Evolutionary conservation across 2,113 vertebrate genomes (phyloP), one percentile per base, ranked within the genome.

Genomic region (Cephalopholis sonnerati): DNA sequence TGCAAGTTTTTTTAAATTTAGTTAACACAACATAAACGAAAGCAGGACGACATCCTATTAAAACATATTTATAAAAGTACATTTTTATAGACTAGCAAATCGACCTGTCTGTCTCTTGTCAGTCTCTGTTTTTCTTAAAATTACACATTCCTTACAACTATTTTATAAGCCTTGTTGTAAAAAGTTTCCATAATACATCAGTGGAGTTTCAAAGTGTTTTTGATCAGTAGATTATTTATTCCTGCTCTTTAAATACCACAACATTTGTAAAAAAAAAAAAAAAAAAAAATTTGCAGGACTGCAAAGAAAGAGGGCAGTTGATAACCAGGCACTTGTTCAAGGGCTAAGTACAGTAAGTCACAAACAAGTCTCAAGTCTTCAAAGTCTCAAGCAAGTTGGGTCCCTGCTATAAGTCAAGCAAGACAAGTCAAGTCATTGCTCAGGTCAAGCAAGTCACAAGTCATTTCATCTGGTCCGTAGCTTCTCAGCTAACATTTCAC

Each of bases 111-210:
- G 54, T 67, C 13, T 51, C 9, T 59, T 59, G 39, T 46, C 41
- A n/a, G 20, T 36, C 62, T 25, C 22, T 24, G n/a, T 59, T 75
- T 32, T 63, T n/a, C 57, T 69, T 22, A 63, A 36, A 54, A 53
- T 53, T 13, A 32, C 46, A 78, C 20, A 22, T 74, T 58, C 54
- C 25, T 67, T 18, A 44, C 36, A 57, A 39, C 59, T 65, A 57
- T 48, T 70, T 57, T 48, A 44, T n/a, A 16, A 46, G 8, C n/a
- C 5, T 73, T 67, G 10, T 59, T 53, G 53, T 15, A 61, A 12
- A 66, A 54, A 55, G 39, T 73, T 61, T 77, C 46, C 24, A 78
- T 78, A 41, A 58, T 57, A 29, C 8, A 55, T 78, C 13, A 59
- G 4, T 39, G 29, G 20, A n/a, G 25, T 72, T 46, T 25, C 48